These are phyloP conservation scores for Solea senegalensis DNA, from an alignment of 2,113 vertebrate species.

Conservation along the genomic window DNA sequence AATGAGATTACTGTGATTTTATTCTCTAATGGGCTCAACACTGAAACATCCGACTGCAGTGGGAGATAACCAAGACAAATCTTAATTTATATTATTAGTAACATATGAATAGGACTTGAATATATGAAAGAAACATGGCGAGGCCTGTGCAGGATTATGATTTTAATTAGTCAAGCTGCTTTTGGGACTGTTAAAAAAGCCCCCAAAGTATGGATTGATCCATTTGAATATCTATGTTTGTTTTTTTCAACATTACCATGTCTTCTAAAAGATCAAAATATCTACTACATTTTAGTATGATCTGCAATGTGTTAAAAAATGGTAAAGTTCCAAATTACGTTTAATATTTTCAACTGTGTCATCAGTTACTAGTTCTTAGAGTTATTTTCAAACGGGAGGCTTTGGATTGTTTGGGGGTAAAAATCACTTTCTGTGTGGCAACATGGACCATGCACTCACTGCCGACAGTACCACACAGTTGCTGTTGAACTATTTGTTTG, in stretches of 20 bases:
- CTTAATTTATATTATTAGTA: conserved; percentile 54
- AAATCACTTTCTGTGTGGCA: too few species aligned
- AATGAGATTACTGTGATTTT: conserved; percentile 37
- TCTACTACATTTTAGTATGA: too few species aligned
- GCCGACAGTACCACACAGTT: too few species aligned
- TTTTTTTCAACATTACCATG: background rate
- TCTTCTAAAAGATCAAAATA: too few species aligned
- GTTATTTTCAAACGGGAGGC: too few species aligned
- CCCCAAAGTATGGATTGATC: background rate
- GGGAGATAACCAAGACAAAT: background rate
- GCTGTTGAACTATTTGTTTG: too few species aligned
- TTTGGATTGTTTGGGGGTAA: too few species aligned
- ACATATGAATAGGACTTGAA: background rate
- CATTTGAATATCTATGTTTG: background rate
- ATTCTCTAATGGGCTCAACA: conserved; percentile 22
- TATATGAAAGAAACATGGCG: background rate
- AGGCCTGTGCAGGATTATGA: background rate
- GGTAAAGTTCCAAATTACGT: too few species aligned
- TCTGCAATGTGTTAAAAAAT: too few species aligned
- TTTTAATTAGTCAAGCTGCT: conserved; percentile 13
- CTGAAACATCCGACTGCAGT: conserved; percentile 35
- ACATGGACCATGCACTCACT: too few species aligned
- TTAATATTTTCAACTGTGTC: too few species aligned
- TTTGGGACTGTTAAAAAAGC: background rate
- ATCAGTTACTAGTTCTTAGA: too few species aligned